Percentiles rank a stretch among this genome's conserved stretches.
Evolutionary conservation across 92 coral and sea anemone species (phyloP).

Genomic region (Epizoanthus rinbou): DNA sequence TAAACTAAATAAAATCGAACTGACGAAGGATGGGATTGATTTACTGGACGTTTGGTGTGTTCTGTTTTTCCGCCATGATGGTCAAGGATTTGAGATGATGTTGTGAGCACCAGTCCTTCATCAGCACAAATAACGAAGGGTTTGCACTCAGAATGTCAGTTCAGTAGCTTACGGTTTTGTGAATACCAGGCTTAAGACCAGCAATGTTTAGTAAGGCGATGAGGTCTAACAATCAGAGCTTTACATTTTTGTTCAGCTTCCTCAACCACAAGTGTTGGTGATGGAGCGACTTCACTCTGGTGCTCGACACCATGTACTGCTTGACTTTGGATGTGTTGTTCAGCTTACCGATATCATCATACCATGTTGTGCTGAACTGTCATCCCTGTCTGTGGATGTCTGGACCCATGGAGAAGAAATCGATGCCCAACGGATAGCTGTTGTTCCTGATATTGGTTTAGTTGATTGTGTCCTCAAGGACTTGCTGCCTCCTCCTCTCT

Average conservation of each 20-base stretch:
- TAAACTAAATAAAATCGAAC: no score
- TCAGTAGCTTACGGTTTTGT: no score
- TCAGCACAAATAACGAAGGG: no score
- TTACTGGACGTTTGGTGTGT: no score
- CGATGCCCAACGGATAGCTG: constrained; percentile 88
- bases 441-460: constrained; percentile 85
- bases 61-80: no score
- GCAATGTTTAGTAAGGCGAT: no score
- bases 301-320: constrained; percentile 93
- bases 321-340: constrained; percentile 93
- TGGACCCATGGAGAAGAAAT: constrained; percentile 90
- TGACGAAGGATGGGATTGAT: no score
- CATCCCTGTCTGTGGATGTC: constrained; percentile 88
- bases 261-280: constrained; percentile 83
- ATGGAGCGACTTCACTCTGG: constrained; percentile 98
- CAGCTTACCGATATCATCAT: constrained; percentile 90
- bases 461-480: constrained; percentile 88
- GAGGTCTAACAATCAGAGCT: neutral
- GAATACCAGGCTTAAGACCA: no score
- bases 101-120: no score
- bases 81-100: no score
- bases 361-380: constrained; percentile 89
- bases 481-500: constrained; percentile 90
- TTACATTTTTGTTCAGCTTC: constrained; percentile 62
- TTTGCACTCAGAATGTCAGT: no score